Evolutionary conservation across 2,888 invertebrate genomes (phyloP), one percentile per base, ranked within the genome.

Genomic region (Empis livida): DNA sequence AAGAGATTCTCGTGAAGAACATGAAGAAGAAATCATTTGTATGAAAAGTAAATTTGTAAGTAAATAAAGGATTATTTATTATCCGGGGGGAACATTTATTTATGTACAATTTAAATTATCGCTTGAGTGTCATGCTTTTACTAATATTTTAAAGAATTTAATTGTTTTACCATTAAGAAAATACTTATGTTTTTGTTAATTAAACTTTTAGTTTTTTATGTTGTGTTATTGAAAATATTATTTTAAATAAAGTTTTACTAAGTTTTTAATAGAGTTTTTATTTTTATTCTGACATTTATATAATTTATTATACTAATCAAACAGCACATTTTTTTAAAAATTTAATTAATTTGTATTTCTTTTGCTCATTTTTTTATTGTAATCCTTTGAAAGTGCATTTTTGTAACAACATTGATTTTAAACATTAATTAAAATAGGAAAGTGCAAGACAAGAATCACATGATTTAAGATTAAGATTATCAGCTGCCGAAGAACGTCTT

Each of bases 21-120:
- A 68, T 45, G 76, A 77, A 55, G 74, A 76, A 56, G 73, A 75
- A 60, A 67, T 73, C 44, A 56, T 72, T 17, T 73, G 73, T 59
- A 65, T 75, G 48, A 70, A 73, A 57, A 71, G 71, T 53, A 73
- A 75, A 71, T 71, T 73, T 60, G 76, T 76, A 73, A 76, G 76
- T 76, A 72, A 63, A 54, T 44, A 53, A 37, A 42, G 42, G 39
- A 15, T 53, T 53, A 52, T 58, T 56, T 27, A 27, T 9, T 8
- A 27, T 20, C 5, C 23, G 6, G 23, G 23, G 23, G 23, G 23
- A 32, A 13, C 3, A 5, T 13, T 35, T 35, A 8, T n/a, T n/a
- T 35, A 13, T 13, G 35, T 35, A 35, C 35, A 35, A n/a, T 35
- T n/a, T 8, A 35, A 35, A 35, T n/a, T 35, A n/a, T 8, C 35